Evolutionary conservation across 2,888 invertebrate species (phyloP).

Genomic region (Copidosoma aretas): DNA sequence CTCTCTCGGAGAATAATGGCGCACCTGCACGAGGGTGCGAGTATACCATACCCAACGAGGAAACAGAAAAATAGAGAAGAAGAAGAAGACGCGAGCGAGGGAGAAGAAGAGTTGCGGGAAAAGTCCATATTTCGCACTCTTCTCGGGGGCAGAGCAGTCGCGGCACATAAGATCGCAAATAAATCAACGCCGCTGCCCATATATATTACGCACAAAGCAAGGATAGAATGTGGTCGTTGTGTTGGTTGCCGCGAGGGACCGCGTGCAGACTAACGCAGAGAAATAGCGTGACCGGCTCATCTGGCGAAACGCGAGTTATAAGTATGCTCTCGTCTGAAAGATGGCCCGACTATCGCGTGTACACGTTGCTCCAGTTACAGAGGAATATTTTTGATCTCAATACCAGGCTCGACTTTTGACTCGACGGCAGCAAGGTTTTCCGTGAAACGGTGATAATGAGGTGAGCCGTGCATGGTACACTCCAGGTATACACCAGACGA

Average conservation of each 20-base stretch:
- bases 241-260: too few relatives aligned
- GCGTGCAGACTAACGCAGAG: too few relatives aligned
- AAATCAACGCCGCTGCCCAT: conserved; percentile 45
- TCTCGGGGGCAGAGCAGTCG: conserved; percentile 9
- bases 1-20: conserved; percentile 37
- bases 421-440: too few relatives aligned
- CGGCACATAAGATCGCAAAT: conserved; percentile 44
- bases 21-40: conserved; percentile 35
- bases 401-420: not conserved
- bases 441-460: too few relatives aligned
- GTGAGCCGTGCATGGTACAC: too few relatives aligned
- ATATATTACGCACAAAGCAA: conserved; percentile 28
- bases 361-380: too few relatives aligned
- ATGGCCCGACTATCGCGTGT: conserved; percentile 25
- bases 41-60: too few relatives aligned
- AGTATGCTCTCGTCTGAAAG: conserved; percentile 21
- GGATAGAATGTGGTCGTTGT: too few relatives aligned
- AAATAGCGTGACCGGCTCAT: too few relatives aligned
- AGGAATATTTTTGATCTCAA: too few relatives aligned
- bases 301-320: too few relatives aligned
- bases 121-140: conserved; percentile 37
- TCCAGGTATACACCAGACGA: not conserved
- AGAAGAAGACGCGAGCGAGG: conserved; percentile 9
- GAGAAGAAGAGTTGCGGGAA: conserved; percentile 30
- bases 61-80: conserved; percentile 17